Evolutionary conservation across 2,888 invertebrate species (phyloP), one percentile per base, ranked within the genome.

Genomic region (Drosophila anomalata): DNA sequence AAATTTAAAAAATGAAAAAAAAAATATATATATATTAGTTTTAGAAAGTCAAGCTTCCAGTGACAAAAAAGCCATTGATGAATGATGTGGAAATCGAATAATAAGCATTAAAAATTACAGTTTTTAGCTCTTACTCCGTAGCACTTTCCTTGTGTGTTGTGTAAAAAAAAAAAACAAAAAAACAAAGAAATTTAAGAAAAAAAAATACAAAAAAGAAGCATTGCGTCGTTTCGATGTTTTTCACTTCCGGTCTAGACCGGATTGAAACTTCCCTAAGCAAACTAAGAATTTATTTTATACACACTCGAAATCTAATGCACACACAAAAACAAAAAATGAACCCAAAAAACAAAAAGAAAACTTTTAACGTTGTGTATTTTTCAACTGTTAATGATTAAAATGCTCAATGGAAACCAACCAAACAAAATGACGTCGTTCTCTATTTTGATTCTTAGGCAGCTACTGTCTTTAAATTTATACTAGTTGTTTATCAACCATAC

Each of bases 71-170:
- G 62, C 42, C 73, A 58, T 47, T 48, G 72, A 58, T 62, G 62
- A 65, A 80, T 68, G 47, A 69, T 62, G 74, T 75, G 78, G 79
- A 77, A 82, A 65, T 68, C 77, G 66, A 79, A 83, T 86, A 86
- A 83, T 86, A 85, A 83, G 78, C 72, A 80, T 76, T 76, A 76
- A 62, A 57, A 73, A 67, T 69, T 68, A 79, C 60, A 76, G 73
- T 73, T 87, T 79, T 88, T 79, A 82, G 82, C 79, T 82, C 83
- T 79, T 77, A 87, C 83, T 85, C 63, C 71, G 83, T 82, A 82
- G 82, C 88, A 85, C 87, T 79, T 82, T 82, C 83, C 79, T 79
- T 82, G 88, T 87, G 82, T 82, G 88, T 82, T 82, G 88, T 82
- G 86, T 68, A 79, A 78, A 84, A 61, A 58, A 52, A 39, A 24